Percentiles rank a stretch among this genome's conserved stretches.
phyloP scores from a whole-genome alignment of 2,888 invertebrate genomes.

The Eupsilia transversa region DNA sequence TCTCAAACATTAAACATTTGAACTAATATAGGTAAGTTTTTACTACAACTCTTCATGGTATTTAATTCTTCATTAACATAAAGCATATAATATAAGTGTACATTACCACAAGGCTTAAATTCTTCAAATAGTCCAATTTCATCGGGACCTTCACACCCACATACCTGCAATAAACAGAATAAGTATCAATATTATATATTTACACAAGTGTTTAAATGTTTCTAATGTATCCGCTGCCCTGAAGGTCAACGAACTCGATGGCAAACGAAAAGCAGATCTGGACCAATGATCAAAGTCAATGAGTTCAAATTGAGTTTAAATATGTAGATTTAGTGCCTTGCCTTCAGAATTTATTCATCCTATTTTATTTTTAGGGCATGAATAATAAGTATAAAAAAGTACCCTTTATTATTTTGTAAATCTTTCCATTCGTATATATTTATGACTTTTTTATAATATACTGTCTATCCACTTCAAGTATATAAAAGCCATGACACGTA shows the following conservation, averaged over 20 bases:
- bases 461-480: not conserved
- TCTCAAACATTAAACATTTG: not conserved
- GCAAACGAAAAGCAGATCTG: constrained; percentile 79
- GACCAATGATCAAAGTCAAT: constrained; percentile 59
- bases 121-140: constrained; percentile 13
- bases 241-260: constrained; percentile 73
- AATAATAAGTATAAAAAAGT: constrained; percentile 2
- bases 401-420: constrained; percentile 10
- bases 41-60: not conserved
- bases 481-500: not conserved
- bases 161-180: constrained; percentile 67
- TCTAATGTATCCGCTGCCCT: constrained; percentile 52
- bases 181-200: constrained; percentile 54
- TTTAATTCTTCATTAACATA: not conserved
- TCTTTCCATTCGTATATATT: constrained; percentile 1
- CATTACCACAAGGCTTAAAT: constrained; percentile 43
- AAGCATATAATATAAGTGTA: not conserved
- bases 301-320: constrained; percentile 58
- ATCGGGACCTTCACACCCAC: constrained; percentile 41
- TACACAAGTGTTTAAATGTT: constrained; percentile 60
- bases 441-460: not conserved
- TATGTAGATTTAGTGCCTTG: constrained; percentile 59
- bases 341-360: constrained; percentile 45
- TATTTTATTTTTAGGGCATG: constrained; percentile 21
- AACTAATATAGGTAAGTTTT: not conserved